Evolutionary conservation across 2,888 invertebrate species (phyloP).

Genomic region (Dascillus cervinus): DNA sequence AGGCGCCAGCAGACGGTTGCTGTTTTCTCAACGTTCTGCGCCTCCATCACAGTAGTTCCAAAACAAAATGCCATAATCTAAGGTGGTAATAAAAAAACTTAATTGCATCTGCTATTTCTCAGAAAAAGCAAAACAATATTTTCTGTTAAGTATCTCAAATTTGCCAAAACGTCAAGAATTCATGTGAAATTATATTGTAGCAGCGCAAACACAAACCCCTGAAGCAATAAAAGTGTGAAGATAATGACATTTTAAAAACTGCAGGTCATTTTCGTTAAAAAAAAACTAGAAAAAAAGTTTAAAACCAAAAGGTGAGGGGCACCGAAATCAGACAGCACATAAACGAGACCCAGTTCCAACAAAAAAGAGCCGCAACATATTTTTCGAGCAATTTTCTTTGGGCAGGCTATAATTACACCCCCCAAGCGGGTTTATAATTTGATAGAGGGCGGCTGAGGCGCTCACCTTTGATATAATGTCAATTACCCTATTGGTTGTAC

Average conservation of each 20-base stretch:
- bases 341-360: slow-evolving; percentile 8
- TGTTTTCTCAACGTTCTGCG: too few relatives aligned
- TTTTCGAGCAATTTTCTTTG: slow-evolving; percentile 40
- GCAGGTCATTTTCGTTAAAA: slow-evolving; percentile 3
- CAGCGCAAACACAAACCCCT: too few relatives aligned
- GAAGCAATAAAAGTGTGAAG: too few relatives aligned
- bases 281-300: slow-evolving; percentile 7
- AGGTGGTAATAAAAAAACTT: too few relatives aligned
- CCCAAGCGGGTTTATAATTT: slow-evolving; percentile 39
- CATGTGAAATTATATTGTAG: too few relatives aligned
- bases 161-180: too few relatives aligned
- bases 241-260: slow-evolving; percentile 6
- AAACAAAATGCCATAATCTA: too few relatives aligned
- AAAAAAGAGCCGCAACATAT: slow-evolving; percentile 29
- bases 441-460: slow-evolving; percentile 35
- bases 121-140: too few relatives aligned
- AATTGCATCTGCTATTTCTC: too few relatives aligned
- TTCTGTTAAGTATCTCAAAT: too few relatives aligned
- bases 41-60: too few relatives aligned
- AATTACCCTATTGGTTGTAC: slow-evolving; percentile 28
- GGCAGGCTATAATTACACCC: slow-evolving; percentile 41
- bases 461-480: slow-evolving; percentile 40
- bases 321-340: slow-evolving; percentile 10
- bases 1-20: too few relatives aligned
- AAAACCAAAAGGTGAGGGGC: slow-evolving; percentile 6